These are phyloP conservation scores for Erynnis tages DNA, from an alignment of 2,888 invertebrate species.

Conservation along the genomic window DNA sequence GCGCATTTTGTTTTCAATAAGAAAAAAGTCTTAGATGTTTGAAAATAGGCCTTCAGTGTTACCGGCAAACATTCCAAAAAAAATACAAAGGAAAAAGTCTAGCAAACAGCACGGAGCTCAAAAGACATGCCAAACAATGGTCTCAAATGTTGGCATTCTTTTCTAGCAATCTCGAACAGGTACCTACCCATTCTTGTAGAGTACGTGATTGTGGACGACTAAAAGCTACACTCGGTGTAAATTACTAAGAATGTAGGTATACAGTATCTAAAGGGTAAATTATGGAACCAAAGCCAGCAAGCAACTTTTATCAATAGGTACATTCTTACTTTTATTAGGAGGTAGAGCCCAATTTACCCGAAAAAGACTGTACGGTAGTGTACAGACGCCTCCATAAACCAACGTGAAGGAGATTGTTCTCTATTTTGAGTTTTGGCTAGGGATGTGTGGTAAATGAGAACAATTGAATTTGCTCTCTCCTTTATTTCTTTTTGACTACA, in stretches of 20 bases:
- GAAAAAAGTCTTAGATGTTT: not conserved
- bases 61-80: slow-evolving; percentile 9
- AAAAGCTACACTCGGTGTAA: slow-evolving; percentile 26
- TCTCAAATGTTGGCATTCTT: slow-evolving; percentile 27
- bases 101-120: slow-evolving; percentile 20
- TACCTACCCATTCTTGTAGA: slow-evolving; percentile 22
- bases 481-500: too few relatives aligned
- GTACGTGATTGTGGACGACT: slow-evolving; percentile 22
- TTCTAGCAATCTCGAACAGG: slow-evolving; percentile 26
- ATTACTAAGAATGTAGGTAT: slow-evolving; percentile 20
- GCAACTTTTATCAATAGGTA: slow-evolving; percentile 68
- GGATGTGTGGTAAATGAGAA: too few relatives aligned
- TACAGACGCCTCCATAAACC: too few relatives aligned
- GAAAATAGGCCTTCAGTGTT: not conserved
- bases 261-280: slow-evolving; percentile 45
- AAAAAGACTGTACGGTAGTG: too few relatives aligned
- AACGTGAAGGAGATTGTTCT: too few relatives aligned
- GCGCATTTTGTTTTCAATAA: too few relatives aligned
- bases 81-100: slow-evolving; percentile 17
- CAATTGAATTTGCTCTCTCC: too few relatives aligned
- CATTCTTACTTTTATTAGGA: too few relatives aligned
- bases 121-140: slow-evolving; percentile 24
- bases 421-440: too few relatives aligned
- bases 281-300: slow-evolving; percentile 46
- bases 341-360: too few relatives aligned